These are phyloP conservation scores for Rhimphoctona megacephalus DNA, from an alignment of 2,888 invertebrate genomes.

Conservation along the genomic window DNA sequence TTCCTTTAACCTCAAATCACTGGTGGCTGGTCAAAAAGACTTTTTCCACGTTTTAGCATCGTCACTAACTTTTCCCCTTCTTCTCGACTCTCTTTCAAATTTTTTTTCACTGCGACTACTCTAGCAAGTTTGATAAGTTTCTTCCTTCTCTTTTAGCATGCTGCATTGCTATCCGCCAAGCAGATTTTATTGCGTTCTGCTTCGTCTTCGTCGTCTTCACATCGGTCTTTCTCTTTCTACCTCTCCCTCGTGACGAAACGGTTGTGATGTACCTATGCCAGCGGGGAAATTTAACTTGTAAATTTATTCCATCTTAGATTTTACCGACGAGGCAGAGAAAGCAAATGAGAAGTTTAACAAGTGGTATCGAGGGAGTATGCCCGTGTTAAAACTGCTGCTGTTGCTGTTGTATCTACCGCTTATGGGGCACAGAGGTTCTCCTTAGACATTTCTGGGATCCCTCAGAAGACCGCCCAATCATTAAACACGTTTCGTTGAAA, in stretches of 20 bases:
- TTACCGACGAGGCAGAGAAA: slow-evolving; percentile 41
- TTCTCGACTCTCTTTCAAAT: neutral
- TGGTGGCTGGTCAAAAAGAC: slow-evolving; percentile 28
- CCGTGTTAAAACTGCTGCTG: slow-evolving; percentile 56
- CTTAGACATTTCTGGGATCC: slow-evolving; percentile 3
- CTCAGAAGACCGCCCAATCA: slow-evolving; percentile 59
- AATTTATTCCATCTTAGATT: slow-evolving; percentile 72
- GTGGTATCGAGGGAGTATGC: slow-evolving; percentile 69
- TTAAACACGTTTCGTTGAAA: slow-evolving; percentile 69
- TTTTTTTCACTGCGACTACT: slow-evolving; percentile 19
- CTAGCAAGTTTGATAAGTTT: slow-evolving; percentile 68
- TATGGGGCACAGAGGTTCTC: slow-evolving; percentile 25
- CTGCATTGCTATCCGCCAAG: slow-evolving; percentile 21
- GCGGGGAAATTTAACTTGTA: slow-evolving; percentile 76
- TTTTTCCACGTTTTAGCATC: slow-evolving; percentile 27
- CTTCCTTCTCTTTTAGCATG: slow-evolving; percentile 38
- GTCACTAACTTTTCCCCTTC: slow-evolving; percentile 23
- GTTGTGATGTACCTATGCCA: slow-evolving; percentile 42
- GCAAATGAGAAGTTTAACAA: slow-evolving; percentile 70
- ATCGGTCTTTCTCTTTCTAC: slow-evolving; percentile 3
- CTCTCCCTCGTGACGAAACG: slow-evolving; percentile 36
- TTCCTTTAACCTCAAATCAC: slow-evolving; percentile 12
- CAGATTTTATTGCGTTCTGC: slow-evolving; percentile 49
- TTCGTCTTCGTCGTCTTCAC: slow-evolving; percentile 33
- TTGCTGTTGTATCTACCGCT: slow-evolving; percentile 38